Conservation (phyloP, 1,140 invertebrate species). For the Lasaia peninsularis region DNA sequence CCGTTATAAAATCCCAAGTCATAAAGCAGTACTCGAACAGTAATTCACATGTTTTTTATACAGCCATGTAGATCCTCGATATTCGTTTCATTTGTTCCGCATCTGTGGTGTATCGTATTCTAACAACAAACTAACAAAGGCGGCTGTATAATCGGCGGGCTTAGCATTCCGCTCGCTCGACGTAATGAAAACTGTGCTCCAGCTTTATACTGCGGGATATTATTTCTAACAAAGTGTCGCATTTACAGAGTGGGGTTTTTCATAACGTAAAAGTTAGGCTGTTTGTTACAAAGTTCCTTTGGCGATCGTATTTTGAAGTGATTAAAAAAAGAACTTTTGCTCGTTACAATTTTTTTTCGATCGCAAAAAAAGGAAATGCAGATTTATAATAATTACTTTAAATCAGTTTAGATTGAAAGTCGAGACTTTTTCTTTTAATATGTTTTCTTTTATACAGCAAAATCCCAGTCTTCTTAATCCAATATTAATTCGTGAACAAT, state of each 20-base stretch:
- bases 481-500: no score
- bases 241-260: conserved; percentile 2
- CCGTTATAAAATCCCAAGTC: no score
- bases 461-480: no score
- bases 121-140: conserved; percentile 20
- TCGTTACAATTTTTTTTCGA: no score
- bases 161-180: conserved; percentile 7
- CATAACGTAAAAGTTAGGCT: conserved; percentile 3
- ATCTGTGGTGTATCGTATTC: conserved; percentile 11
- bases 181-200: conserved; percentile 14
- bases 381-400: no score
- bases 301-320: not conserved
- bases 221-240: conserved; percentile 5
- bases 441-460: no score
- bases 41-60: not conserved
- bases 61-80: not conserved
- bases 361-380: not conserved
- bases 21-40: no score
- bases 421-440: no score
- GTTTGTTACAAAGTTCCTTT: not conserved
- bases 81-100: conserved; percentile 1
- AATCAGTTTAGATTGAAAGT: no score
- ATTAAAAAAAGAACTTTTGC: not conserved
- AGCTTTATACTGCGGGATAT: conserved; percentile 10
- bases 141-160: conserved; percentile 16